Evolutionary conservation across 2,797 vertebrate species (phyloP).

Genomic region (Eutrigla gurnardus): DNA sequence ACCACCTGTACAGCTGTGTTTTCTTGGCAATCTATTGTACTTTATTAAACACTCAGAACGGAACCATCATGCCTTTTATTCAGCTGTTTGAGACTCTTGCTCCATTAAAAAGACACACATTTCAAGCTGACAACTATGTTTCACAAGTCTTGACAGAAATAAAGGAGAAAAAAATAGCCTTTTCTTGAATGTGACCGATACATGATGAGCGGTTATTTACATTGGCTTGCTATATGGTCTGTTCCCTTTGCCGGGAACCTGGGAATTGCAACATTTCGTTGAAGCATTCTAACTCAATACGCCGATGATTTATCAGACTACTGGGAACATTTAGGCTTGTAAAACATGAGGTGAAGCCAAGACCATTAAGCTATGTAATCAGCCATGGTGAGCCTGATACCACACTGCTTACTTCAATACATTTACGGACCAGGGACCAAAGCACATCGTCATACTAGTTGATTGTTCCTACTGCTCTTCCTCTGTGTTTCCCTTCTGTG

Average conservation of each 20-base stretch:
- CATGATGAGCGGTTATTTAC: conserved; percentile 74
- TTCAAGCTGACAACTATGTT: conserved; percentile 43
- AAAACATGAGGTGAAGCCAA: conserved; percentile 84
- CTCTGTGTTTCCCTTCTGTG: conserved; percentile 53
- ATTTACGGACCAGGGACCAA: conserved; percentile 71
- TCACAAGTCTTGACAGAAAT: conserved; percentile 25
- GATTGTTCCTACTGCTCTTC: conserved; percentile 63
- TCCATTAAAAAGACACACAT: conserved; percentile 22
- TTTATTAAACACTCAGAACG: conserved; percentile 62
- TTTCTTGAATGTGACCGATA: conserved; percentile 54
- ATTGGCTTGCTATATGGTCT: conserved; percentile 68
- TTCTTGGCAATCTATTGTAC: conserved; percentile 52
- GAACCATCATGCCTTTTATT: conserved; percentile 41
- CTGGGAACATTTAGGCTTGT: conserved; percentile 81
- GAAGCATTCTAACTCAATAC: conserved; percentile 80
- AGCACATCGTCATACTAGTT: conserved; percentile 56
- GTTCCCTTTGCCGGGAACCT: conserved; percentile 70
- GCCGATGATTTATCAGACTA: conserved; percentile 79
- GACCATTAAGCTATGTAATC: conserved; percentile 83
- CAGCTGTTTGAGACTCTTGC: conserved; percentile 39
- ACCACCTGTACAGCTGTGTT: conserved; percentile 69
- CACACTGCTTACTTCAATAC: conserved; percentile 67
- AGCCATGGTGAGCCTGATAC: conserved; percentile 75
- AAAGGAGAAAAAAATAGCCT: conserved; percentile 32
- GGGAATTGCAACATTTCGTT: conserved; percentile 80